Base-by-base conservation (phyloP, 2,113 vertebrate species). In the Chamaea fasciata region DNA sequence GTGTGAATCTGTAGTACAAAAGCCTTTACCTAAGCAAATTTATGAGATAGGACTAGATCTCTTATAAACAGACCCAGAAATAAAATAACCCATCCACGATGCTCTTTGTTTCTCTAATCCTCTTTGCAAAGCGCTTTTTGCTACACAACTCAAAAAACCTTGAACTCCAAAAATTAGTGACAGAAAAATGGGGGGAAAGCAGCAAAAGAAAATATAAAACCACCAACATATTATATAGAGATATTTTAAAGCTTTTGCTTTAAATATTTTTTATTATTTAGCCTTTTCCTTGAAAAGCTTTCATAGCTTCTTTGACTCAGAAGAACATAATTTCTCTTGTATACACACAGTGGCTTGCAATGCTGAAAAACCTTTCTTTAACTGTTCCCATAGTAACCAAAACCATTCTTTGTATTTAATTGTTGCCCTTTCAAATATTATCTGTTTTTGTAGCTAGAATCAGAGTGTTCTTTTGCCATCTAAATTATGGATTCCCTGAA, bases 381-480 rank as follows among this genome's bases (percentile, higher is more conserved):
- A 68, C 76, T 78, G 88, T 96, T 96, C 27, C 94, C 85, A 95
- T 87, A 89, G 93, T 64, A 96, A 97, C 96, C 15, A 77, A 96
- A 96, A 6, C 23, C 73, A 82, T 83, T 96, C 75, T 93, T 90
- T 68, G 41, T 60, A 89, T 87, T 94, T 96, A 96, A 96, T 89
- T 96, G 79, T 64, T 92, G 73, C 23, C 44, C 93, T 93, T 93
- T 93, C 85, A 93, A 95, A 64, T 81, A 67, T 64, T 92, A 83
- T 68, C 85, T 90, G 31, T 30, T 92, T 90, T 35, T 87, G 68
- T 65, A 89, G 26, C 49, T 56, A 26, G n/a, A 92, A 62, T 83
- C 56, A 46, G 42, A 11, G 3, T 60, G 79, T 80, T 81, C 64
- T 90, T 47, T 26, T 82, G 68, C 76, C 44, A 71, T 84, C 44